Conservation (phyloP, 2,888 invertebrate genomes). For the Eristalis tenax region DNA sequence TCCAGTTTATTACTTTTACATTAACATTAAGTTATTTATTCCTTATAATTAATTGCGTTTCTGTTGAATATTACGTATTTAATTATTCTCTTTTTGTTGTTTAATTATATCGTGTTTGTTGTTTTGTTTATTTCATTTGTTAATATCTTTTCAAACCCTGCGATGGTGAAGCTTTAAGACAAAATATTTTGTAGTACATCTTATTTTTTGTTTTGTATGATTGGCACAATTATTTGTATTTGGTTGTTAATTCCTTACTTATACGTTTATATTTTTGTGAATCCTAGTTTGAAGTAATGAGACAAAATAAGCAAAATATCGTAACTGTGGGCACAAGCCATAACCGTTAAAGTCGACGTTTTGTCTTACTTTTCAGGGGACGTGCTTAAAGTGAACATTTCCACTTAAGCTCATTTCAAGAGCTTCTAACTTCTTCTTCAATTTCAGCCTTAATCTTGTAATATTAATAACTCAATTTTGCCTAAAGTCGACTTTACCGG, state of each 20-base stretch:
- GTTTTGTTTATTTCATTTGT: constrained; percentile 9
- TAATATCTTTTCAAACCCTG: constrained; percentile 63
- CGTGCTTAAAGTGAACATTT: too few species aligned
- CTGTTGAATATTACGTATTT: constrained; percentile 42
- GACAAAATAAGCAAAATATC: not conserved
- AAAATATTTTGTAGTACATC: constrained; percentile 37
- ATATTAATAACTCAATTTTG: too few species aligned
- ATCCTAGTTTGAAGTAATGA: not conserved
- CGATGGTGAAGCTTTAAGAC: constrained; percentile 60
- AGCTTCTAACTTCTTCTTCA: too few species aligned
- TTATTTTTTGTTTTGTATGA: constrained; percentile 19
- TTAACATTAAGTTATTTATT: constrained; percentile 15
- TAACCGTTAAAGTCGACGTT: too few species aligned
- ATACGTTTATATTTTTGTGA: constrained; percentile 9
- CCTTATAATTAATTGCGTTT: constrained; percentile 29
- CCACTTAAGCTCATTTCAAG: too few species aligned
- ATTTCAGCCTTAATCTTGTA: too few species aligned
- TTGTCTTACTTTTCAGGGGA: too few species aligned
- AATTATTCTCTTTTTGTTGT: constrained; percentile 11
- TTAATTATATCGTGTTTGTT: constrained; percentile 9
- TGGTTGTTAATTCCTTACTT: constrained; percentile 10
- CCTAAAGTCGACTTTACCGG: too few species aligned
- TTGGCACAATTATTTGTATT: constrained; percentile 64
- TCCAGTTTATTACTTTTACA: constrained; percentile 11
- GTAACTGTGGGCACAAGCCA: too few species aligned